A percentile compares a stretch with the other conserved stretches of the same genome.
These are phyloP conservation scores for Rhopilema esculentum DNA, from an alignment of 30 jellyfish, hydroid and myxozoan genomes.

Conservation along the genomic window DNA sequence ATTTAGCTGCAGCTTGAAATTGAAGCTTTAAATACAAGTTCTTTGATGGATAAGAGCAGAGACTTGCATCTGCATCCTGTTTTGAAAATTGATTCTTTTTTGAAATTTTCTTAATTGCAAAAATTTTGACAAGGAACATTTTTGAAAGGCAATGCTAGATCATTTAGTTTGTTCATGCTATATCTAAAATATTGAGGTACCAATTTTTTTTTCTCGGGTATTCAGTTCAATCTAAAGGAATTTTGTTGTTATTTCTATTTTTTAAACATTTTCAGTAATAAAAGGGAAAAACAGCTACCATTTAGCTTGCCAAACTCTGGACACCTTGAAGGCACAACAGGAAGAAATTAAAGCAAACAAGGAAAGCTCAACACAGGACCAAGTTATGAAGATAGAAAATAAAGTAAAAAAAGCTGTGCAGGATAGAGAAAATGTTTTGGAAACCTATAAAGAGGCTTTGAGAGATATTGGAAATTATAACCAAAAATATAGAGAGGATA, in stretches of 20 bases:
- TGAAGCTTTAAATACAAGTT: too few species aligned
- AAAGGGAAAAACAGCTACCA: conserved; percentile 85
- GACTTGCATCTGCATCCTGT: too few species aligned
- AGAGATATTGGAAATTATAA: conserved; percentile 82
- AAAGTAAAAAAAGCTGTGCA: conserved; percentile 69
- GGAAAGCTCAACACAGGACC: conserved; percentile 72
- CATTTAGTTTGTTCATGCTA: too few species aligned
- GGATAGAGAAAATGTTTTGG: conserved; percentile 61
- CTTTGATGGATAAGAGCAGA: too few species aligned
- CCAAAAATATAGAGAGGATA: conserved; percentile 82
- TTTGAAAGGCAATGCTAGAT: too few species aligned
- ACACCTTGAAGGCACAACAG: conserved; percentile 57
- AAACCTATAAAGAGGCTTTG: conserved; percentile 72
- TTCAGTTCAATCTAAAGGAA: too few species aligned
- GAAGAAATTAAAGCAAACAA: conserved; percentile 28
- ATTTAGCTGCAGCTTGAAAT: too few species aligned
- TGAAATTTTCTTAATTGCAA: too few species aligned
- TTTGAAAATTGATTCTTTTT: too few species aligned
- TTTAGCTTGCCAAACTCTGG: conserved; percentile 56
- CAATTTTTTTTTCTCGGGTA: too few species aligned
- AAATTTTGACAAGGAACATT: too few species aligned
- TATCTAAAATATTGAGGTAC: too few species aligned
- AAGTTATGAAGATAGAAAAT: conserved; percentile 37
- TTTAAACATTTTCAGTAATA: conserved; percentile 32
- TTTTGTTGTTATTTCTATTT: not conserved